These are phyloP conservation scores for Cercopithecus mitis DNA, from an alignment of 2,797 vertebrate species.

Conservation along the genomic window DNA sequence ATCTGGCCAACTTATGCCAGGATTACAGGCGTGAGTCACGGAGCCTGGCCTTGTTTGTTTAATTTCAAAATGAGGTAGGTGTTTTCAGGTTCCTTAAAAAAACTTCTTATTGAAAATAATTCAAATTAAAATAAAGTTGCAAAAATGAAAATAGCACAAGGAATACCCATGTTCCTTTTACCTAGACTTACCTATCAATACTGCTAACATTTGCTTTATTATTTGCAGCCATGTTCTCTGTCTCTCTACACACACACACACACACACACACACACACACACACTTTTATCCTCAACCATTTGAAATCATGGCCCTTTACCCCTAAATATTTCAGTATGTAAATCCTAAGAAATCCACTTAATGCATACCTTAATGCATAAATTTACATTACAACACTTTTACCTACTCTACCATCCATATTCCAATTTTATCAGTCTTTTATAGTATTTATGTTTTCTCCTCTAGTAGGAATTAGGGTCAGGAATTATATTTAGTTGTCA, in stretches of 20 bases:
- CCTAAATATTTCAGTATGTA: not conserved
- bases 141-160: not conserved
- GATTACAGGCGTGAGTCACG: not conserved
- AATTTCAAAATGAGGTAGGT: not conserved
- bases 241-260: not conserved
- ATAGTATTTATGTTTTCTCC: not conserved
- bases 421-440: not conserved
- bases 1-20: not conserved
- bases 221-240: not conserved
- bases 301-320: not conserved
- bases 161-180: not conserved
- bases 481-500: not conserved
- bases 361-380: not conserved
- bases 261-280: not conserved
- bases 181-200: not conserved
- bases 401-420: not conserved
- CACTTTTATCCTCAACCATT: not conserved
- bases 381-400: not conserved
- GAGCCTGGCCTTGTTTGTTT: not conserved
- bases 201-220: not conserved
- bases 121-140: not conserved
- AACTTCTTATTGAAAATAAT: not conserved
- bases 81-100: not conserved
- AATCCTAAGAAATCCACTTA: constrained; percentile 32
- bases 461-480: not conserved